phyloP scores from a whole-genome alignment of 2,797 vertebrate genomes.

The Lepilemur ruficaudatus region DNA sequence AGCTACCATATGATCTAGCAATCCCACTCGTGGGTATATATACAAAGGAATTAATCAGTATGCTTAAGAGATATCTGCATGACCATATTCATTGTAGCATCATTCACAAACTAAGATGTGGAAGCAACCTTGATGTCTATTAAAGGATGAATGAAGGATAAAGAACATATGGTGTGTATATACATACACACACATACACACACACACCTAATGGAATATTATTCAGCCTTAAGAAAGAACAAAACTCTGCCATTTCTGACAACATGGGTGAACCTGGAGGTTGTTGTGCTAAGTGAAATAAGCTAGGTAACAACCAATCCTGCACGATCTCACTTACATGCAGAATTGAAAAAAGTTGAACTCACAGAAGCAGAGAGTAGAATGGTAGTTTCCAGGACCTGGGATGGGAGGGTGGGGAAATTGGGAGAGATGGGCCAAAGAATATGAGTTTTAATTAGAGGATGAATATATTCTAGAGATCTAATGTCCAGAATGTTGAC shows the following conservation, averaged over 20 bases:
- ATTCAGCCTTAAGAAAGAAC: background rate
- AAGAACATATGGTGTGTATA: background rate
- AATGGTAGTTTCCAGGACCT: background rate
- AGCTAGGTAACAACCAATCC: background rate
- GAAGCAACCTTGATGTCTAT: background rate
- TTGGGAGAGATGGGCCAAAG: background rate
- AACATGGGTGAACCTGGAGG: background rate
- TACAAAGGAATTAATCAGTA: no score
- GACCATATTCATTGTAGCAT: background rate
- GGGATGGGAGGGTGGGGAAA: background rate
- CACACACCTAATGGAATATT: background rate
- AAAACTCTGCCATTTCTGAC: background rate
- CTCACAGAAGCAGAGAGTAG: background rate
- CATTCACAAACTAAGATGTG: background rate
- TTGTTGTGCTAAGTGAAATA: background rate
- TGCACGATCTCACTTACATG: background rate
- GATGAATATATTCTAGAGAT: background rate
- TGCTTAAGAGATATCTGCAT: background rate
- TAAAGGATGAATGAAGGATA: background rate
- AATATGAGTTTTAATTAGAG: background rate
- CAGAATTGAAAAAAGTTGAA: background rate
- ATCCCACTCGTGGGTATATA: background rate
- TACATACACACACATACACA: background rate
- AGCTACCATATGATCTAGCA: background rate
- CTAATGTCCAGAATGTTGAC: background rate